Evolutionary conservation across 2,888 invertebrate genomes (phyloP), one percentile per base, ranked within the genome.

Genomic region (Mongoloraphidia duomilia): DNA sequence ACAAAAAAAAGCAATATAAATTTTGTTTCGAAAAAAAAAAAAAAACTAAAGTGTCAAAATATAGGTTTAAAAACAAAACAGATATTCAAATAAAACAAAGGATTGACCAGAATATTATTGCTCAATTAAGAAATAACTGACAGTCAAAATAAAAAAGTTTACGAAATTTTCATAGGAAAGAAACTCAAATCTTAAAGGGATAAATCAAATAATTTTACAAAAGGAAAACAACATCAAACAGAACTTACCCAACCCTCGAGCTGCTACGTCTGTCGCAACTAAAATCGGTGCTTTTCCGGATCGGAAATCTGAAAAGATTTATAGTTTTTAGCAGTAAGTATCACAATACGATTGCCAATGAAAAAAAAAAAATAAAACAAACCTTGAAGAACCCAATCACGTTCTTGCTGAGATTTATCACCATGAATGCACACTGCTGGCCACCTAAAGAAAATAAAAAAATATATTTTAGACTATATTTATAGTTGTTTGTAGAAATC

Each of bases 251-350:
- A 93, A 75, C 61, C 93, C 92, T 65, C 93, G 76, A 46, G 93
- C 92, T 51, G 94, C 94, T 55, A 94, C 94, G 70, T 94, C 94
- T 40, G 94, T 94, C 55, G 94, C 94, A 54, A 94, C 87, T 60
- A 94, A 76, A 66, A 94, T 91, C 49, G 88, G 86, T 53, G 85
- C 82, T 70, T 85, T 83, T 54, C 88, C 86, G 66, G 79, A 77
- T 64, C 87, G 77, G 71, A 89, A 90, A 75, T 88, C 89, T 87
- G 72, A 57, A 74, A n/a, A 12, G 13, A n/a, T 41, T 41, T n/a
- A 41, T 41, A 41, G 3, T 41, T 17, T 41, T 8, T 41, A 13
- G 17, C 36, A 42, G 14, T 12, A 42, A 3, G 6, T 9, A 42
- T 10, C 26, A 2, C 26, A 42, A 14, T 42, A 42, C 8, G 8